These are phyloP conservation scores for Simalia tracyae DNA, from an alignment of 2,797 vertebrate genomes.

Conservation along the genomic window DNA sequence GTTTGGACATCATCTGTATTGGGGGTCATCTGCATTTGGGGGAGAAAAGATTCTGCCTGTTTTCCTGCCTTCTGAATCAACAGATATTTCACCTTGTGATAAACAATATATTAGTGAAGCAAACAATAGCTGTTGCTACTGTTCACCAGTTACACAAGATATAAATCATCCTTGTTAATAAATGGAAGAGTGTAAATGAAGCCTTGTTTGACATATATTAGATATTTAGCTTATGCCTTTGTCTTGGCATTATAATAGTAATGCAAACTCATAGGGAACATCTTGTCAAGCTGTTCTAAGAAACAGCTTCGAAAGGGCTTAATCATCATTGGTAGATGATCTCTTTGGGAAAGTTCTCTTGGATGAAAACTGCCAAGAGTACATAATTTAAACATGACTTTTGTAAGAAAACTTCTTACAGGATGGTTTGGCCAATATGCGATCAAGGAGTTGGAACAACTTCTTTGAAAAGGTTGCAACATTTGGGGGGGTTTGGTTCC, in stretches of 20 bases:
- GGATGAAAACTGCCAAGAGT: slow-evolving; percentile 40
- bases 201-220: slow-evolving; percentile 42
- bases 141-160: slow-evolving; percentile 35
- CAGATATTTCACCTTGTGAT: neutral
- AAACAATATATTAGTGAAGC: slow-evolving; percentile 24
- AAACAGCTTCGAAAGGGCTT: slow-evolving; percentile 43
- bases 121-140: slow-evolving; percentile 22
- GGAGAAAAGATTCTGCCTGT: neutral
- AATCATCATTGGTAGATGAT: slow-evolving; percentile 52
- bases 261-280: slow-evolving; percentile 53
- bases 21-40: neutral
- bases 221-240: slow-evolving; percentile 44
- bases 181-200: slow-evolving; percentile 34
- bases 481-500: neutral
- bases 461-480: neutral
- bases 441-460: neutral
- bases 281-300: slow-evolving; percentile 25
- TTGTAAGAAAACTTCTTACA: neutral
- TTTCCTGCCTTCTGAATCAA: neutral
- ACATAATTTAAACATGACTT: neutral
- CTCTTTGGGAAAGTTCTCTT: slow-evolving; percentile 4
- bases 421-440: neutral
- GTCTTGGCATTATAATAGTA: slow-evolving; percentile 53
- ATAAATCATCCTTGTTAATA: slow-evolving; percentile 19
- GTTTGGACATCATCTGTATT: neutral